A percentile compares a stretch with the other conserved stretches of the same genome.
Evolutionary conservation across 2,113 vertebrate genomes (phyloP).

Genomic region (Toxostoma redivivum): DNA sequence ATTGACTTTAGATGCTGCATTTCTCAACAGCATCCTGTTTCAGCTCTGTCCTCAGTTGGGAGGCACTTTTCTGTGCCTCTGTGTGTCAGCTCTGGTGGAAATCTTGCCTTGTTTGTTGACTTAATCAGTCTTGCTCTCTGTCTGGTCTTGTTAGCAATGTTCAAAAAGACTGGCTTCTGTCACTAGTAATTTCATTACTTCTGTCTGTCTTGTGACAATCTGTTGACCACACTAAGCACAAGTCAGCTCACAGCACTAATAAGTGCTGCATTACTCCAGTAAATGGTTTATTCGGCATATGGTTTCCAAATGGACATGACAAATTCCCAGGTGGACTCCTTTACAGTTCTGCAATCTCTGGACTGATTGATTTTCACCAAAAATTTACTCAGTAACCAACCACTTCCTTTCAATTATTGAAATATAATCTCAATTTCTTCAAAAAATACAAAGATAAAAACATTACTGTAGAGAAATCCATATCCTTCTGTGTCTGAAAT

Average conservation of each 20-base stretch:
- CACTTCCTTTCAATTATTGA: neutral
- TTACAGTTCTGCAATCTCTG: neutral
- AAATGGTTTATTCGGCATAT: neutral
- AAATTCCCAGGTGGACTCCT: neutral
- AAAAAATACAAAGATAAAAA: too few relatives aligned
- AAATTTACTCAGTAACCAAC: neutral
- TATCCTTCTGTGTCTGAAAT: too few relatives aligned
- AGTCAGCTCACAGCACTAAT: neutral
- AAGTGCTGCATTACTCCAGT: neutral
- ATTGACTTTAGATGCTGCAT: neutral
- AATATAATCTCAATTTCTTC: too few relatives aligned
- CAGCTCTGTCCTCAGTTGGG: neutral
- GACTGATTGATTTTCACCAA: neutral
- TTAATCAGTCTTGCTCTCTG: neutral
- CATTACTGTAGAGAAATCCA: too few relatives aligned
- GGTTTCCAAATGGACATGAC: neutral
- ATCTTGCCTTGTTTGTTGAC: neutral
- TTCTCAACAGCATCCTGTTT: neutral
- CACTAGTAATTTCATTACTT: neutral
- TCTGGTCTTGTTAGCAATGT: neutral
- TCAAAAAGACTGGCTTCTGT: neutral
- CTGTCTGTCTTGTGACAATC: neutral
- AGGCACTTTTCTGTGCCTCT: neutral
- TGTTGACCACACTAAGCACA: neutral
- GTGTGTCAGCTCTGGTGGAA: neutral